Percentiles rank a stretch among this genome's conserved stretches.
phyloP scores from a whole-genome alignment of 2,888 invertebrate genomes.

The Sycophila texana region DNA sequence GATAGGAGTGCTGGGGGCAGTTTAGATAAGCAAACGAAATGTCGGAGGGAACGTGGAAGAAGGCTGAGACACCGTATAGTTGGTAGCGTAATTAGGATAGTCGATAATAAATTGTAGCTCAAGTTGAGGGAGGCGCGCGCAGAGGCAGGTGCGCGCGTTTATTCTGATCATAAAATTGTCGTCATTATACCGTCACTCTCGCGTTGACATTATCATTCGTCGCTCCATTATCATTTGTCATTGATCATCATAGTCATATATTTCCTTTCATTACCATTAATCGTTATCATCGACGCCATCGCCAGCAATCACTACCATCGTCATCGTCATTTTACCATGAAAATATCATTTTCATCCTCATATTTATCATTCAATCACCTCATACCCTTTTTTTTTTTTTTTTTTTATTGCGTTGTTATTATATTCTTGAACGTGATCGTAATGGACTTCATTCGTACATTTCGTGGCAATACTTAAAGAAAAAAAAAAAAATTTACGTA shows the following conservation, averaged over 20 bases:
- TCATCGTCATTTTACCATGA: slow-evolving; percentile 56
- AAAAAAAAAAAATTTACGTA: slow-evolving; percentile 66
- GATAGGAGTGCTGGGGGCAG: slow-evolving; percentile 10
- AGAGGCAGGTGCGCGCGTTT: slow-evolving; percentile 61
- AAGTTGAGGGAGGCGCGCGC: slow-evolving; percentile 65
- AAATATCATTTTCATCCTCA: slow-evolving; percentile 33
- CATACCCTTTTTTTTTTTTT: slow-evolving; percentile 17
- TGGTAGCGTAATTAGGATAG: slow-evolving; percentile 70
- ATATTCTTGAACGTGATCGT: slow-evolving; percentile 55
- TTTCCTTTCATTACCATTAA: slow-evolving; percentile 19
- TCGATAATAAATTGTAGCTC: slow-evolving; percentile 71
- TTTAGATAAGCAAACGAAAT: slow-evolving; percentile 64
- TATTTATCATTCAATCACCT: slow-evolving; percentile 39
- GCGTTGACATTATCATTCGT: slow-evolving; percentile 10
- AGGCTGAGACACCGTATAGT: slow-evolving; percentile 74
- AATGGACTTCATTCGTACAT: slow-evolving; percentile 66
- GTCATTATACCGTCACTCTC: slow-evolving; percentile 44
- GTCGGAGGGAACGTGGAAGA: slow-evolving; percentile 73
- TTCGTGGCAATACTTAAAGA: slow-evolving; percentile 72
- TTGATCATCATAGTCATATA: too few species aligned
- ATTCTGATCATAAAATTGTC: slow-evolving; percentile 62
- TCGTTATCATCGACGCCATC: slow-evolving; percentile 26
- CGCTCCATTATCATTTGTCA: slow-evolving; percentile 27
- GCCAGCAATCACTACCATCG: slow-evolving; percentile 20
- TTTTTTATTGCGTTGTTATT: slow-evolving; percentile 48